A percentile compares a stretch with the other conserved stretches of the same genome.
Evolutionary conservation across 2,888 invertebrate genomes (phyloP).

Genomic region (Brachyopa scutellaris): DNA sequence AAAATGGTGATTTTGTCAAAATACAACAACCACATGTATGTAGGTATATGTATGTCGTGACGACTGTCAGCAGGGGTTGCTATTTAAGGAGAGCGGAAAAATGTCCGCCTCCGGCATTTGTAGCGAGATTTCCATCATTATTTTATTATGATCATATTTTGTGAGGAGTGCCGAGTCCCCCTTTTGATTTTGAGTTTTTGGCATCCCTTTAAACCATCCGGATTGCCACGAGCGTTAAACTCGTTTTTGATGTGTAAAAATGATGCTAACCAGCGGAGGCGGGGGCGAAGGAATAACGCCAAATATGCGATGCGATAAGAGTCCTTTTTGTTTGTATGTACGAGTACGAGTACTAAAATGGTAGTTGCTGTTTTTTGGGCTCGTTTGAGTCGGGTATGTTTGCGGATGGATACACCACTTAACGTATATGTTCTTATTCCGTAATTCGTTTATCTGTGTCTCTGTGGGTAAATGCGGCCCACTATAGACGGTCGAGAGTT

Average conservation of each 20-base stretch:
- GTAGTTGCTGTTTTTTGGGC: neutral
- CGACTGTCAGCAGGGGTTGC: neutral
- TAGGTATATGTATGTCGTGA: neutral
- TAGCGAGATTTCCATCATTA: slow-evolving; percentile 65
- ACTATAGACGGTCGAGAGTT: slow-evolving; percentile 9
- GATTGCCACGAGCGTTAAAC: slow-evolving; percentile 57
- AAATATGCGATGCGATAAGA: slow-evolving; percentile 64
- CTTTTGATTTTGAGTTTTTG: slow-evolving; percentile 53
- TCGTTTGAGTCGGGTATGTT: slow-evolving; percentile 37
- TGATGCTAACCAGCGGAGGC: slow-evolving; percentile 27
- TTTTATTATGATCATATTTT: slow-evolving; percentile 72
- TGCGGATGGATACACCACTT: slow-evolving; percentile 67
- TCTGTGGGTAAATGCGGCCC: neutral
- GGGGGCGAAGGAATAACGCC: slow-evolving; percentile 42
- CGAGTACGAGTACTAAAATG: too few species aligned
- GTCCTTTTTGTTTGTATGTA: slow-evolving; percentile 40
- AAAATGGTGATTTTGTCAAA: slow-evolving; percentile 50
- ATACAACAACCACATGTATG: slow-evolving; percentile 33
- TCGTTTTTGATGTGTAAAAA: slow-evolving; percentile 54
- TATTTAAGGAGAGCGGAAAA: slow-evolving; percentile 33
- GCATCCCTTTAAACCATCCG: slow-evolving; percentile 63
- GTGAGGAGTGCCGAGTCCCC: slow-evolving; percentile 28
- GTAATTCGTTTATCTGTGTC: slow-evolving; percentile 53
- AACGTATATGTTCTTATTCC: slow-evolving; percentile 58
- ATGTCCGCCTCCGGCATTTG: slow-evolving; percentile 55